These are phyloP conservation scores for Amphimedon queenslandica DNA, from an alignment of 37 sponge, comb jelly and placozoan genomes.

Conservation along the genomic window DNA sequence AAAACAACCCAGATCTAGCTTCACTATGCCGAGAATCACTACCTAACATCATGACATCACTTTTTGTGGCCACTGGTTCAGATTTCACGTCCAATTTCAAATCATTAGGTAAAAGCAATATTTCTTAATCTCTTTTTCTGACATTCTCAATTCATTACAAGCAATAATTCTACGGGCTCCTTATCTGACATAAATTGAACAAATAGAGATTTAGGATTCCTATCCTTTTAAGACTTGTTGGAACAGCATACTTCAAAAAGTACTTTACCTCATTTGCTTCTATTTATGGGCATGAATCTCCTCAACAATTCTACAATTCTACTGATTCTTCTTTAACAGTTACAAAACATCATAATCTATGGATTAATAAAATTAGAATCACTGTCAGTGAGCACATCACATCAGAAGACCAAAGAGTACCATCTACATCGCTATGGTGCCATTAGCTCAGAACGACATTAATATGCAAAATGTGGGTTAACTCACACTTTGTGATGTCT, in stretches of 20 bases:
- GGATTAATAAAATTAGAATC: not conserved
- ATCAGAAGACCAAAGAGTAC: not conserved
- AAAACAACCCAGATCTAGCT: not conserved
- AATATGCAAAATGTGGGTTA: not conserved
- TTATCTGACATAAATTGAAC: not conserved
- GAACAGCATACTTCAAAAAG: slow-evolving; percentile 3
- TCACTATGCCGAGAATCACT: not conserved
- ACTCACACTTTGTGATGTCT: not conserved
- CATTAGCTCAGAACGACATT: not conserved
- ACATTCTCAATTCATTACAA: not conserved
- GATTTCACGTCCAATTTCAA: slow-evolving; percentile 3
- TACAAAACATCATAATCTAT: not conserved
- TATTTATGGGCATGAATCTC: not conserved
- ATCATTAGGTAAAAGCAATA: slow-evolving; percentile 3
- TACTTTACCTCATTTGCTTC: not conserved
- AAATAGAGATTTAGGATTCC: not conserved
- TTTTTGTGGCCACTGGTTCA: not conserved
- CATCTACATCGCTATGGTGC: not conserved
- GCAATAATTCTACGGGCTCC: too few relatives aligned
- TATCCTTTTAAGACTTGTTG: not conserved
- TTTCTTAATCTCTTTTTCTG: not conserved
- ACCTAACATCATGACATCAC: not conserved
- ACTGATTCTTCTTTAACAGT: not conserved
- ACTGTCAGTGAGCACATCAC: not conserved
- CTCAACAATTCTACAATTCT: slow-evolving; percentile 1